Conservation (phyloP, 2,113 vertebrate genomes). For the Corvus hawaiiensis region DNA sequence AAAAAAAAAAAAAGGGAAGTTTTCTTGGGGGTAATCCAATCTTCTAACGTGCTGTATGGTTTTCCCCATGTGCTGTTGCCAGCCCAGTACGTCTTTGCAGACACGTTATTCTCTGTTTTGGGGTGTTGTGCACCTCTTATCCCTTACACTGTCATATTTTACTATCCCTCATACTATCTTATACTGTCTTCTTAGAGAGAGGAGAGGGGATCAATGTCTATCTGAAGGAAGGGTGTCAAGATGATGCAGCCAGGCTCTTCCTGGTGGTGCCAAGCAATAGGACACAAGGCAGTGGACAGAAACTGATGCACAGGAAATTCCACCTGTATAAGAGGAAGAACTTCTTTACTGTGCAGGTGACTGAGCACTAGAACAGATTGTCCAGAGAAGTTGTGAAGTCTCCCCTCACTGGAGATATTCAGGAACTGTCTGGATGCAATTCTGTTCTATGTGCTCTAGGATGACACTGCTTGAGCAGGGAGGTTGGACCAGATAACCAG, state of each 20-base stretch:
- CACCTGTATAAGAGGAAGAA: neutral
- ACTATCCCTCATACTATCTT: fast-evolving
- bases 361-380: neutral
- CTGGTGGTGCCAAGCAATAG: neutral
- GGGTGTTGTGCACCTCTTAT: neutral
- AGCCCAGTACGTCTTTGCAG: neutral
- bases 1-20: too few species aligned
- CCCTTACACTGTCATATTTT: neutral
- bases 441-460: neutral
- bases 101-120: neutral
- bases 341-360: neutral
- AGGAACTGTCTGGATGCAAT: neutral
- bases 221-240: neutral
- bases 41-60: neutral
- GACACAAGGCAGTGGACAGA: neutral
- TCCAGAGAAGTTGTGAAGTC: neutral
- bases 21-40: neutral
- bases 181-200: neutral
- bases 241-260: neutral
- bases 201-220: neutral
- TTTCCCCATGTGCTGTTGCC: neutral
- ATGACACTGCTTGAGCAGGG: neutral
- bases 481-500: neutral
- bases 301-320: neutral
- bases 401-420: neutral